Evolutionary conservation across 2,888 invertebrate species (phyloP), one percentile per base, ranked within the genome.

Genomic region (Sphinx pinastri): DNA sequence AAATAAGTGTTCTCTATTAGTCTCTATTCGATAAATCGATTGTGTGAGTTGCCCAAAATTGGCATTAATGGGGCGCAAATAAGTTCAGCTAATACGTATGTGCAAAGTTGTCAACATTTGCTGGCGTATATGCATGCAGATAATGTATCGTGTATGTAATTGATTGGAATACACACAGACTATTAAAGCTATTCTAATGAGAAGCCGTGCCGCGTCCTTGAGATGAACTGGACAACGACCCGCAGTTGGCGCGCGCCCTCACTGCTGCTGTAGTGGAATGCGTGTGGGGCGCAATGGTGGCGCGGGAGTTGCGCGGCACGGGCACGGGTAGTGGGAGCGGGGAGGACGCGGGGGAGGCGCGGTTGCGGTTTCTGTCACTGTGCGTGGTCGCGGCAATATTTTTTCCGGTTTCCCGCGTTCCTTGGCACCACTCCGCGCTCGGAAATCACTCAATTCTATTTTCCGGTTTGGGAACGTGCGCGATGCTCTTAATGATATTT

Each of bases 391-490:
- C 51, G 68, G 67, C 68, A 58, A 68, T 69, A 71, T 74, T 72
- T 77, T 76, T 79, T 74, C 77, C 76, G 75, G 76, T 77, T 75
- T 72, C 69, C 59, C 54, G 47, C 66, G 69, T 58, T 72, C 72
- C 71, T 73, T 75, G 73, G 74, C 76, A 71, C 59, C 47, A 67
- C 58, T 71, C 10, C 60, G 55, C 70, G 69, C 68, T 72, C 73
- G 74, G 72, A 73, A 76, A 72, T 72, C 71, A 73, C 74, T 71
- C 68, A 69, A 71, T 45, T 70, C 71, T 63, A 73, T 73, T 72
- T 72, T 71, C 73, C 75, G 73, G 72, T 71, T 71, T 70, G 63
- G 67, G 58, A 67, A 59, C 68, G 12, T 13, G 45, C 54, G 54
- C 68, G 63, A 63, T 63, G 63, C 63, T 63, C 49, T 63, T 63